phyloP scores from a whole-genome alignment of 1,140 invertebrate species.

The Drosophila lacertosa region DNA sequence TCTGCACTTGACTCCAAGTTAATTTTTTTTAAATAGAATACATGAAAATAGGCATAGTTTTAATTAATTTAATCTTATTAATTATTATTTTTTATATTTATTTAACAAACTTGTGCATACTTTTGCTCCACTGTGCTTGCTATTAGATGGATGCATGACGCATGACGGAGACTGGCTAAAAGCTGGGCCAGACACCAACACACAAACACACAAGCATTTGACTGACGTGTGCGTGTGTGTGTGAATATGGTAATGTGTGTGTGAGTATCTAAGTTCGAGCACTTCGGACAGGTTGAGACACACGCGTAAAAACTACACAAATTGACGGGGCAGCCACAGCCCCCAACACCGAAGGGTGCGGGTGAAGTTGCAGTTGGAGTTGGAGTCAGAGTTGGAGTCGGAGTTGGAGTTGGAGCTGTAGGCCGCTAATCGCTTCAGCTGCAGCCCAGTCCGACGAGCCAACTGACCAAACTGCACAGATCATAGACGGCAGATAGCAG shows the following conservation, averaged over 20 bases:
- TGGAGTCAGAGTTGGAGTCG: background rate
- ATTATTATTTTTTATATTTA: too few species aligned
- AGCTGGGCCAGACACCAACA: slow-evolving; percentile 50
- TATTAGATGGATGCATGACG: slow-evolving; percentile 75
- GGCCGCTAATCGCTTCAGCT: slow-evolving; percentile 74
- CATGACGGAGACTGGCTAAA: slow-evolving; percentile 60
- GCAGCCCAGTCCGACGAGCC: slow-evolving; percentile 44
- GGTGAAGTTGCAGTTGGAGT: background rate
- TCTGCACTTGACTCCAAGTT: too few species aligned
- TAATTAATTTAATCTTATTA: too few species aligned
- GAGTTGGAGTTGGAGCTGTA: slow-evolving; percentile 31
- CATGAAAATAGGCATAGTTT: too few species aligned
- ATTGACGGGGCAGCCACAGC: slow-evolving; percentile 51
- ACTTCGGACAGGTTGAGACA: slow-evolving; percentile 77
- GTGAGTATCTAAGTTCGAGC: slow-evolving; percentile 68
- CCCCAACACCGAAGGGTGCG: background rate
- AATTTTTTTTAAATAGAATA: too few species aligned
- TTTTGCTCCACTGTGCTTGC: slow-evolving; percentile 52
- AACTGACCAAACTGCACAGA: slow-evolving; percentile 79
- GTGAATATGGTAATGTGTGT: slow-evolving; percentile 60
- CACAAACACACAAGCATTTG: slow-evolving; percentile 38
- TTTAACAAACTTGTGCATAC: background rate
- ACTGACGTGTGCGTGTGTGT: slow-evolving; percentile 36
- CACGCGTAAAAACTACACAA: slow-evolving; percentile 80
- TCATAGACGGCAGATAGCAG: slow-evolving; percentile 82